A percentile compares a stretch with the other conserved stretches of the same genome.
phyloP scores from a whole-genome alignment of 2,797 vertebrate genomes.

The Aulostomus chinensis region DNA sequence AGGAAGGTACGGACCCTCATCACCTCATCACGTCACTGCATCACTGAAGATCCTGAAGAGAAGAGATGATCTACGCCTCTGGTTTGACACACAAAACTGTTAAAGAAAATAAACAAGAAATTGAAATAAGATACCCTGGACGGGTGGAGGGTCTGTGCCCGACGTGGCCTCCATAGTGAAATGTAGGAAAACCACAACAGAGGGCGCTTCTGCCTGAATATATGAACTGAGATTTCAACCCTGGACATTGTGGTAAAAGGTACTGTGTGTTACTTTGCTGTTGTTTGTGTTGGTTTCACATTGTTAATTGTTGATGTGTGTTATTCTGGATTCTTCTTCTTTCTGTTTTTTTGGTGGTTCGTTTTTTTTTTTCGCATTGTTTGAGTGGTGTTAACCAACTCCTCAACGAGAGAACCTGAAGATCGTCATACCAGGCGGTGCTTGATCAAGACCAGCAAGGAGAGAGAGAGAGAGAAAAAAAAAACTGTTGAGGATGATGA shows the following conservation, averaged over 20 bases:
- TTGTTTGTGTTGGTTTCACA: constrained; percentile 32
- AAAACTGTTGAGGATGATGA: neutral
- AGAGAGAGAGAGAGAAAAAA: too few relatives aligned
- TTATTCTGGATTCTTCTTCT: constrained; percentile 13
- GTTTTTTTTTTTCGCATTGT: neutral
- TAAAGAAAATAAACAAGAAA: too few relatives aligned
- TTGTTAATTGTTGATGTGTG: constrained; percentile 21
- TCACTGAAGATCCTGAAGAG: constrained; percentile 33
- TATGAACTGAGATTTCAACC: constrained; percentile 39
- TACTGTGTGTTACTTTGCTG: constrained; percentile 32
- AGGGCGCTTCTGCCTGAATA: constrained; percentile 33
- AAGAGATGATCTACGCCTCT: neutral
- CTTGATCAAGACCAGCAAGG: constrained; percentile 19
- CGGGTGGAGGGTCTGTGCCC: constrained; percentile 12
- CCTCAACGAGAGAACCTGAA: too few relatives aligned
- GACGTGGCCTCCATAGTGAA: constrained; percentile 18
- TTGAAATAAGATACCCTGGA: constrained; percentile 20
- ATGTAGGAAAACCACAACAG: constrained; percentile 43
- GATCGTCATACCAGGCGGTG: too few relatives aligned
- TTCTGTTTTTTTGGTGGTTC: constrained; percentile 11
- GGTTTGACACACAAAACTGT: constrained; percentile 11
- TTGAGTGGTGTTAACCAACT: too few relatives aligned
- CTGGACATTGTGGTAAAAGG: constrained; percentile 51
- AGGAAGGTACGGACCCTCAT: constrained; percentile 18
- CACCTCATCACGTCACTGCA: constrained; percentile 32